A percentile compares a stretch with the other conserved stretches of the same genome.
These are phyloP conservation scores for Diploptera punctata DNA, from an alignment of 2,888 invertebrate genomes.

Conservation along the genomic window DNA sequence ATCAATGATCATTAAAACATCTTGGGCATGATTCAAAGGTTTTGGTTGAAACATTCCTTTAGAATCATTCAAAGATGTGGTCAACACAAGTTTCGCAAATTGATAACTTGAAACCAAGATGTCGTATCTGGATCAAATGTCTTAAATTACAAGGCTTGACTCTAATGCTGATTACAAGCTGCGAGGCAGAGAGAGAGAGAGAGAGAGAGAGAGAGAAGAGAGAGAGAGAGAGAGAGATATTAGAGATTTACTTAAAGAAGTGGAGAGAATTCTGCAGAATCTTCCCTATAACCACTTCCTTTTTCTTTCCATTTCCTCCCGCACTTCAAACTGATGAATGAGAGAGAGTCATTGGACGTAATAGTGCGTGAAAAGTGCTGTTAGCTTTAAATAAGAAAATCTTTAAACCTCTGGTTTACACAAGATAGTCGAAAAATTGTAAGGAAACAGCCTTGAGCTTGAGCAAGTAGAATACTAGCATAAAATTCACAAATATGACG, in stretches of 20 bases:
- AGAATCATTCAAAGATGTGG: constrained; percentile 11
- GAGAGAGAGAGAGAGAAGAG: too few relatives aligned
- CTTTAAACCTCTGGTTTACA: neutral
- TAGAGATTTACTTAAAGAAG: constrained; percentile 21
- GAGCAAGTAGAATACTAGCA: neutral
- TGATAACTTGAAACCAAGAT: constrained; percentile 11
- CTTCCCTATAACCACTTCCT: too few relatives aligned
- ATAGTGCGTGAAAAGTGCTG: constrained; percentile 40
- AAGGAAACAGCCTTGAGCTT: neutral
- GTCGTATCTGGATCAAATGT: neutral
- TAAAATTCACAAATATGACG: constrained; percentile 12
- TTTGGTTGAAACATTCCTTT: too few relatives aligned
- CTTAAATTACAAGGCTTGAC: constrained; percentile 15
- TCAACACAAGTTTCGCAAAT: constrained; percentile 2
- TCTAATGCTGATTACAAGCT: constrained; percentile 25
- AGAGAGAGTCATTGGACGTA: constrained; percentile 30
- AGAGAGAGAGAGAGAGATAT: too few relatives aligned
- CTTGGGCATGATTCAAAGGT: too few relatives aligned
- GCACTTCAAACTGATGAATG: constrained; percentile 32
- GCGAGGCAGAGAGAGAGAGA: too few relatives aligned
- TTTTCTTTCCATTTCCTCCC: neutral
- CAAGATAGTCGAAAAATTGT: neutral
- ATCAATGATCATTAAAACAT: too few relatives aligned
- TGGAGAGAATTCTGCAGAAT: too few relatives aligned
- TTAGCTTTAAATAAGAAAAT: constrained; percentile 34